phyloP scores from a whole-genome alignment of 2,113 vertebrate genomes.

The Psittacula cyanocephala region DNA sequence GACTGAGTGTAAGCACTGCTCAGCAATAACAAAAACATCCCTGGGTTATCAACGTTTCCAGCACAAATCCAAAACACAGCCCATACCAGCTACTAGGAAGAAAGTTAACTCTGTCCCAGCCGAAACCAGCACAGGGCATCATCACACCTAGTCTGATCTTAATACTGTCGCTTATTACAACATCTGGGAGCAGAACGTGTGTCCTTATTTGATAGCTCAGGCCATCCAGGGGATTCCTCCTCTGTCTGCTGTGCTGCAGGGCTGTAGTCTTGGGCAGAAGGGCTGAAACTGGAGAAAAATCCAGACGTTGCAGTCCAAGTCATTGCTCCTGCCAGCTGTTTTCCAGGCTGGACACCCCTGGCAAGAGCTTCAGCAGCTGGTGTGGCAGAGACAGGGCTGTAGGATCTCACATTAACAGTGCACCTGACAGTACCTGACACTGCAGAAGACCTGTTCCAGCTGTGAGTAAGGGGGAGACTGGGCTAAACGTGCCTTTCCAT shows the following conservation, averaged over 20 bases:
- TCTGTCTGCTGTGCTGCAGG: neutral
- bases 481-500: accelerated
- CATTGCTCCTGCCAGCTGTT: neutral
- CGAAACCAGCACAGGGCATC: neutral
- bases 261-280: neutral
- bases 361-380: neutral
- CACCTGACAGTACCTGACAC: neutral
- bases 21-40: neutral
- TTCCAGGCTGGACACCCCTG: neutral
- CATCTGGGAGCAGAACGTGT: neutral
- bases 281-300: neutral
- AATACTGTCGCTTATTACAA: neutral
- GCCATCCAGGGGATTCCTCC: neutral
- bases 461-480: neutral
- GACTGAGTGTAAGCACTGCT: neutral
- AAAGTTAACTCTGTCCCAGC: neutral
- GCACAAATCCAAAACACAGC: neutral
- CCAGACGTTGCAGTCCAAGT: neutral
- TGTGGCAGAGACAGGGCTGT: neutral
- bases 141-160: neutral
- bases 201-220: neutral
- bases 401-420: neutral
- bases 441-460: neutral
- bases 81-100: neutral
- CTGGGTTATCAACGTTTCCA: neutral